Evolutionary conservation across 2,797 vertebrate species (phyloP), one percentile per base, ranked within the genome.

Genomic region (Pachyuromys duprasi): DNA sequence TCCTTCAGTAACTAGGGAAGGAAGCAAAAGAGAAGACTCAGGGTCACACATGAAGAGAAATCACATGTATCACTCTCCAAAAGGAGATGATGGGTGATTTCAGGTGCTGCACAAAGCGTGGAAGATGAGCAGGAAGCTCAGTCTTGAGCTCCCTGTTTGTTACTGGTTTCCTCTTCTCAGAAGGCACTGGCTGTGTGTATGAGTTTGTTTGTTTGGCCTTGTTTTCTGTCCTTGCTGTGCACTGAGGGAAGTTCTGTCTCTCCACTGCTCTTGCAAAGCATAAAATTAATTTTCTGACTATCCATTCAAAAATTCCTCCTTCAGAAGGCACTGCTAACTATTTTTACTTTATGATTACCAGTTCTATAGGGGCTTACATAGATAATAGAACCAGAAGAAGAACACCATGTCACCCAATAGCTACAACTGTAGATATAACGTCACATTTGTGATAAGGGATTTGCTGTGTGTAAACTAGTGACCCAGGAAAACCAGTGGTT

Each of bases 231-330:
- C 88, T 92, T 22, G 49, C 65, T 28, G 2, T 75, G 15, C 84
- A 91, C 36, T 75, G 28, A 42, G 26, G 17, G 15, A 76, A 88
- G 6, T 53, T 89, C 55, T 75, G 8, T 75, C 39, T 75, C 39
- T 86, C 33, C 26, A 36, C 6, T 86, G 76, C 12, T 82, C 67
- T 87, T 82, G 8, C 69, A 94, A 93, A 22, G 28, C 39, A 87
- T 93, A 53, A 72, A 80, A 87, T 72, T 89, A 39, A 69, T 57
- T 80, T 93, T 94, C 62, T 83, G 24, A 87, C 57, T 53, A 78
- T 75, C 57, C 33, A 5, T 65, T 91, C 33, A 92, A 84, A 72
- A 84, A 26, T 84, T 89, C 92, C 26, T 67, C 74, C 65, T 45
- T 83, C 63, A 28, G 53, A 78, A 92, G n/a, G 26, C 49, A 8